Evolutionary conservation across 2,888 invertebrate species (phyloP).

Genomic region (Adelphocoris suturalis): DNA sequence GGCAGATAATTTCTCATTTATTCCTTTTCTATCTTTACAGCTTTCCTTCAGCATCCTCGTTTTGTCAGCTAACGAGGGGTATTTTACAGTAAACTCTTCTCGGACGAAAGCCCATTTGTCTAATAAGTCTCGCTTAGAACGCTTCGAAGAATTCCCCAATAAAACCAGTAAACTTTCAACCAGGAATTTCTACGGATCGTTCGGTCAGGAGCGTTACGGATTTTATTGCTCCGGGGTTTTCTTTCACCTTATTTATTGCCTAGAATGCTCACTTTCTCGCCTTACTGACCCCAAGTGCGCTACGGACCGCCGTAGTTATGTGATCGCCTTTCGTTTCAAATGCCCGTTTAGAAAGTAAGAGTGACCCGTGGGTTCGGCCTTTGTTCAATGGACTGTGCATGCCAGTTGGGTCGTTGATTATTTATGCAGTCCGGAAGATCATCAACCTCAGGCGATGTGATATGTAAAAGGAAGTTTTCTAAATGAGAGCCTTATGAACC

Average conservation of each 20-base stretch:
- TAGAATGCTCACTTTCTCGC: conserved; percentile 25
- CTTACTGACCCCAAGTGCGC: conserved; percentile 23
- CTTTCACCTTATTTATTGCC: conserved; percentile 15
- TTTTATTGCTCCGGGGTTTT: conserved; percentile 23
- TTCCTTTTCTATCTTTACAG: no score
- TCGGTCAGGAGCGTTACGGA: background rate
- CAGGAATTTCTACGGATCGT: background rate
- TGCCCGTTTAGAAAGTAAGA: conserved; percentile 23
- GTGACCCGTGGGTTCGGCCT: conserved; percentile 12
- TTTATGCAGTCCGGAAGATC: conserved; percentile 20
- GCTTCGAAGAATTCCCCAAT: background rate
- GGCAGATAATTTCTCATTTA: no score
- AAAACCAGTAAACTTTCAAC: background rate
- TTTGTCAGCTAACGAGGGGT: no score
- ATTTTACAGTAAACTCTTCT: no score
- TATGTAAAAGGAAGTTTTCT: conserved; percentile 20
- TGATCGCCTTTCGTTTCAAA: conserved; percentile 25
- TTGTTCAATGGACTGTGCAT: conserved; percentile 24
- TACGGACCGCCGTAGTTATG: background rate
- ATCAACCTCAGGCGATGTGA: background rate
- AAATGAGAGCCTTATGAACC: background rate
- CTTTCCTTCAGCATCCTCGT: no score
- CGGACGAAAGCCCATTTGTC: background rate
- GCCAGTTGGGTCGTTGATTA: background rate
- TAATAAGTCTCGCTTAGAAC: background rate